Evolutionary conservation across 1,140 invertebrate species (phyloP), one percentile per base, ranked within the genome.

Genomic region (Bombus vancouverensis): DNA sequence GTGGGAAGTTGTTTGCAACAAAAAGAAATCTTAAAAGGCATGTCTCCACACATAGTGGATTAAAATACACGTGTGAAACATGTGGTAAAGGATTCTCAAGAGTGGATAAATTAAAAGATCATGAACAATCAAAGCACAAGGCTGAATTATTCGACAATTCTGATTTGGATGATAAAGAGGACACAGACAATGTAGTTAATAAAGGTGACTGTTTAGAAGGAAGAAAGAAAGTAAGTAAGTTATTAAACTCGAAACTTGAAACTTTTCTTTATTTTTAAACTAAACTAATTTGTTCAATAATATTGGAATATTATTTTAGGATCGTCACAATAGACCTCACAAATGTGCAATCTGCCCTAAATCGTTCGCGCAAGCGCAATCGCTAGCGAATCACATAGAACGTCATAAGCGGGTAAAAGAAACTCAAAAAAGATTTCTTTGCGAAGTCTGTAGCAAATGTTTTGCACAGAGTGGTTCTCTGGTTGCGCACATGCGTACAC

Each of bases 391-490:
- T 82, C 94, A 95, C 57, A 88, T 93, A 81, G 93, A 95, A 68
- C 90, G 93, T 32, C 94, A 95, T 37, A 94, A 92, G 37, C 91
- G 93, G 0, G 91, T 91, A 1, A 93, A 93, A 65, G 93, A 95
- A 37, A 92, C 93, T 2, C 93, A 94, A n/a, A 94, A 94, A 44
- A 89, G 94, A 13, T 95, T 93, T 72, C 83, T 95, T 1, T 95
- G 94, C 34, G 94, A 95, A 73, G 92, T 94, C 15, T 95, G 94
- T 76, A 95, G 94, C 76, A 94, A 94, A 71, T 93, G 93, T 77
- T 94, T 94, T 47, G 94, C 93, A 12, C 94, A 95, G 62, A 94
- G 93, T 84, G 93, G 93, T 12, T 93, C 93, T 4, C 59, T 95
- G 32, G 93, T 94, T 3, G 93, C 94, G 8, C 94, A 95, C 77